phyloP scores from a whole-genome alignment of 2,797 vertebrate genomes.

The Tangara arthus region DNA sequence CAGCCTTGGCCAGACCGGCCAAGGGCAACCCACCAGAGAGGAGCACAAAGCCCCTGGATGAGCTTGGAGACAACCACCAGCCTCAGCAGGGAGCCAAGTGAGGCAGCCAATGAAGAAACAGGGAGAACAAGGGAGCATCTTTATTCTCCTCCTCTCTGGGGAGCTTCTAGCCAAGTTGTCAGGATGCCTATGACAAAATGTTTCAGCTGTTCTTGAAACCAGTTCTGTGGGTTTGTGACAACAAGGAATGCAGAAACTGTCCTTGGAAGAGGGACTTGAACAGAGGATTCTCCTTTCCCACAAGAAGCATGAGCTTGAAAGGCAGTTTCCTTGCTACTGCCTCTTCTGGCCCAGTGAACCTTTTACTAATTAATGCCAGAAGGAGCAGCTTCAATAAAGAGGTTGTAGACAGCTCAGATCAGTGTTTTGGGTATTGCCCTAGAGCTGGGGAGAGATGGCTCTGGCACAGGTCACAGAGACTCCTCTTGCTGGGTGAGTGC shows the following conservation, averaged over 20 bases:
- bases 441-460: background rate
- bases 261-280: background rate
- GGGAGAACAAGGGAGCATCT: background rate
- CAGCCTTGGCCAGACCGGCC: background rate
- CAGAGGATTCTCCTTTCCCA: background rate
- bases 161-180: background rate
- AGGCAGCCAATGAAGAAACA: background rate
- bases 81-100: background rate
- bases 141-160: background rate
- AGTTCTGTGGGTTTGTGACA: background rate
- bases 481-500: background rate
- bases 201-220: background rate
- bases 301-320: background rate
- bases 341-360: background rate
- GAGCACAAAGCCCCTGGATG: fast-evolving
- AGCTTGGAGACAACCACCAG: background rate
- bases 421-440: background rate
- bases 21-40: background rate
- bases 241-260: background rate
- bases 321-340: background rate
- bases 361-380: background rate
- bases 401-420: background rate
- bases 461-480: background rate
- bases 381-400: background rate
- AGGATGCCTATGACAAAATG: background rate